phyloP scores from a whole-genome alignment of 2,888 invertebrate genomes.

The Drosophila buzzatii region DNA sequence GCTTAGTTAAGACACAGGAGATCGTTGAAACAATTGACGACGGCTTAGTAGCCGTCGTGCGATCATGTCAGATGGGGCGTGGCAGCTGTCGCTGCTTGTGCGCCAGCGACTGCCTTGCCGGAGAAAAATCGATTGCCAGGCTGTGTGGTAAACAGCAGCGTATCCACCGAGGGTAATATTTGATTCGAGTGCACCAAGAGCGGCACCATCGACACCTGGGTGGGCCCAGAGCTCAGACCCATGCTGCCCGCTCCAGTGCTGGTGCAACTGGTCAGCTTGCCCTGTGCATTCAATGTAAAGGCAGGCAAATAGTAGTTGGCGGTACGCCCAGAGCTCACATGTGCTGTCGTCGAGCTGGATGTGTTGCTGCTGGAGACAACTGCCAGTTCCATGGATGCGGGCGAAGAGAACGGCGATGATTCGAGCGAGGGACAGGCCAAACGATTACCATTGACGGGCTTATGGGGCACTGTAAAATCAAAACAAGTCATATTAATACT shows the following conservation, averaged over 20 bases:
- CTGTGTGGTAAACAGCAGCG: conserved; percentile 79
- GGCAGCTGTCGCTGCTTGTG: conserved; percentile 34
- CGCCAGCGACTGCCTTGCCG: conserved; percentile 49
- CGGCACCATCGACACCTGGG: conserved; percentile 69
- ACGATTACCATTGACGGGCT: conserved; percentile 66
- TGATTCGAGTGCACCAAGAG: conserved; percentile 77
- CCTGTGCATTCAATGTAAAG: conserved; percentile 71
- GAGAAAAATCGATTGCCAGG: conserved; percentile 73
- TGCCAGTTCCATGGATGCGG: conserved; percentile 82
- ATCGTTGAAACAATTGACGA: conserved; percentile 67
- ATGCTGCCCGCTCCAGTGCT: conserved; percentile 20
- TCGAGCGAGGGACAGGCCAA: conserved; percentile 82
- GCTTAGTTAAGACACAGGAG: conserved; percentile 81
- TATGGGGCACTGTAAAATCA: conserved; percentile 69
- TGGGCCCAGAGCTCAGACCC: conserved; percentile 32
- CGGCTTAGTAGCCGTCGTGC: conserved; percentile 47
- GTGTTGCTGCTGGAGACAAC: conserved; percentile 51
- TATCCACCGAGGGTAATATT: conserved; percentile 84
- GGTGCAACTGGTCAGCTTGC: conserved; percentile 52
- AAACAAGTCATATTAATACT: not conserved
- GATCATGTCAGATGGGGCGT: conserved; percentile 73
- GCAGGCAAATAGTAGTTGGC: conserved; percentile 72
- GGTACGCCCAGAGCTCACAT: conserved; percentile 38
- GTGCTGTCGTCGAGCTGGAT: conserved; percentile 30
- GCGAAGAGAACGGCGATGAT: conserved; percentile 84